Conservation (phyloP, 2,888 invertebrate species). For the Pterostichus niger region DNA sequence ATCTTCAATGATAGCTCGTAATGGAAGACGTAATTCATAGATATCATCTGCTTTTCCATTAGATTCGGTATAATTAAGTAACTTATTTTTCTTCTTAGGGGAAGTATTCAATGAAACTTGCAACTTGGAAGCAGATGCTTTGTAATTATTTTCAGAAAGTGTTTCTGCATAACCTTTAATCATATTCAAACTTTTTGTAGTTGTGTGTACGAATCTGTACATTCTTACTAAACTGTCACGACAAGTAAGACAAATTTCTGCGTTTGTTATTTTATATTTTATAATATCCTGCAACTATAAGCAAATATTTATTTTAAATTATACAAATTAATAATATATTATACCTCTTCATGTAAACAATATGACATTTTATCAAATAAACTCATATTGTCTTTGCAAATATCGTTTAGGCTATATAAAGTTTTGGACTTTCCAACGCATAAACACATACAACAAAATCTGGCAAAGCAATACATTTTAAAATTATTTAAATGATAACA, state of each 20-base stretch:
- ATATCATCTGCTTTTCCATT: not conserved
- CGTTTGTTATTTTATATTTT: not conserved
- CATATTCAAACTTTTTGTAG: not conserved
- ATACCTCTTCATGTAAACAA: not conserved
- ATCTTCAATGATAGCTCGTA: not conserved
- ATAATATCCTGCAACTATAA: constrained; percentile 25
- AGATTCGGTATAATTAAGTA: not conserved
- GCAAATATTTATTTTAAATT: not conserved
- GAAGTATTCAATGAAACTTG: not conserved
- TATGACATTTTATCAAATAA: constrained; percentile 1
- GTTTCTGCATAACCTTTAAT: not conserved
- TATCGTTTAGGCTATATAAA: not conserved
- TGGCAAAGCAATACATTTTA: constrained; percentile 22
- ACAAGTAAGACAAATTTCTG: not conserved
- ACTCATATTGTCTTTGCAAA: not conserved
- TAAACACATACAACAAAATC: constrained; percentile 14
- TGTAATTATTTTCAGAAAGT: not conserved
- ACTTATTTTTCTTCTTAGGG: not conserved
- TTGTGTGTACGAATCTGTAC: not conserved
- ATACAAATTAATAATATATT: not conserved
- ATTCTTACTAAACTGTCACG: not conserved
- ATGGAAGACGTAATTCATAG: not conserved
- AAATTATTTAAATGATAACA: too few species aligned
- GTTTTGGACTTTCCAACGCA: not conserved
- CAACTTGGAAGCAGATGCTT: not conserved